Evolutionary conservation across 2,888 invertebrate genomes (phyloP), one percentile per base, ranked within the genome.

Genomic region (Monopis laevigella): DNA sequence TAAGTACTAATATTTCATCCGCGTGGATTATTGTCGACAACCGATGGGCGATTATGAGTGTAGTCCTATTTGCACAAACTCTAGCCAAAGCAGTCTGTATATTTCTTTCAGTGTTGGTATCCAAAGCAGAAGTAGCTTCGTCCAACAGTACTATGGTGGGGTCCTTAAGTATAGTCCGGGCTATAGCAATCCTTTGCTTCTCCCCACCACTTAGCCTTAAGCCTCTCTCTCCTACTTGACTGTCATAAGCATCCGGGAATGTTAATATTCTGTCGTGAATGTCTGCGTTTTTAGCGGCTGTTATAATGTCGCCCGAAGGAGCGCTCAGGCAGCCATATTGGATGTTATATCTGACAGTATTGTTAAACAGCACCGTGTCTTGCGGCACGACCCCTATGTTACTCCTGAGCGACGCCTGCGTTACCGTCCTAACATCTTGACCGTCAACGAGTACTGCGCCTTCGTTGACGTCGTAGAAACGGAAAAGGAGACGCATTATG

Each of bases 111-210:
- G 98, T 97, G 56, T 95, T 88, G 0, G 98, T 98, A 62, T 98
- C 98, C 24, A 98, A 78, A 0, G 98, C 96, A 41, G 96, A 96
- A 0, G 95, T 95, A 2, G 95, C 98, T 77, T 98, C 98, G 65
- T 98, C 98, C 6, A 98, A 73, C 2, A 98, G 77, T 7, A 98
- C 92, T 45, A 98, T 89, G 26, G 87, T 85, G 0, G 98, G 98
- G 2, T 93, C 85, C 66, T 98, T 98, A 16, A 99, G 82, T 16
- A 99, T 83, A 0, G 98, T 98, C 47, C 98, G 82, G 0, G 98
- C 98, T 48, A 98, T 98, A 1, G 98, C 98, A 43, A 98, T 94
- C 49, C 98, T 84, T 65, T 99, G 98, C 59, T 99, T 98, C 65
- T 98, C 98, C 2, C 98, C 98, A 2, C 98, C 98, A 62, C 97